Evolutionary conservation across 2,113 vertebrate genomes (phyloP).

Genomic region (Pelobates fuscus): DNA sequence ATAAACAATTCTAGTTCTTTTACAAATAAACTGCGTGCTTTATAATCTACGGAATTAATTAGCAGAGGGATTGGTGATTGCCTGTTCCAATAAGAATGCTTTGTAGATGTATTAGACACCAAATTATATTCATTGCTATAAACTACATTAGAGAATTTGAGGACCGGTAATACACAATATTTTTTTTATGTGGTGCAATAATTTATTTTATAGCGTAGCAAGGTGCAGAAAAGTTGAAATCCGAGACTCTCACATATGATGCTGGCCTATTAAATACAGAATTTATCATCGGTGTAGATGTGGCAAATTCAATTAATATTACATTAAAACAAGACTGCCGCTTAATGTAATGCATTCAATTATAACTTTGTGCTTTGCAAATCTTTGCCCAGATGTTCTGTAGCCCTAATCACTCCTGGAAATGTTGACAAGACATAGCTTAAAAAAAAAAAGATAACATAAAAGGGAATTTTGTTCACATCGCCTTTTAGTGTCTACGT

Average conservation of each 20-base stretch:
- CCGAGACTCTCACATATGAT: no score
- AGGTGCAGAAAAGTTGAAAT: no score
- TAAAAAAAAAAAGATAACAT: neutral
- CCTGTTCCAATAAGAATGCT: neutral
- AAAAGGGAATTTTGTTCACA: neutral
- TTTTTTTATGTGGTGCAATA: neutral
- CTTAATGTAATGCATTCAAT: neutral
- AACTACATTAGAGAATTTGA: neutral
- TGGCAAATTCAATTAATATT: neutral
- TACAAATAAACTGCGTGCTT: neutral
- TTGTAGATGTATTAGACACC: neutral
- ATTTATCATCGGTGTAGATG: no score
- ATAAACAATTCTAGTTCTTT: neutral
- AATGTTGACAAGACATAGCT: neutral
- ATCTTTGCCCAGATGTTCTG: neutral
- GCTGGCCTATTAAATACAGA: no score
- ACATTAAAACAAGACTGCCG: neutral
- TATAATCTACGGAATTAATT: slow-evolving; percentile 11
- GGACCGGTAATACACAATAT: no score
- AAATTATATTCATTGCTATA: neutral
- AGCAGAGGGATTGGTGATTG: neutral
- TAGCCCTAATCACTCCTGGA: neutral
- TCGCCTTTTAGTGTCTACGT: neutral
- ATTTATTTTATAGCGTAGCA: neutral
- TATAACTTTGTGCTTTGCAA: neutral